phyloP scores from a whole-genome alignment of 2,888 invertebrate genomes.

The Agrenia bidenticulata region DNA sequence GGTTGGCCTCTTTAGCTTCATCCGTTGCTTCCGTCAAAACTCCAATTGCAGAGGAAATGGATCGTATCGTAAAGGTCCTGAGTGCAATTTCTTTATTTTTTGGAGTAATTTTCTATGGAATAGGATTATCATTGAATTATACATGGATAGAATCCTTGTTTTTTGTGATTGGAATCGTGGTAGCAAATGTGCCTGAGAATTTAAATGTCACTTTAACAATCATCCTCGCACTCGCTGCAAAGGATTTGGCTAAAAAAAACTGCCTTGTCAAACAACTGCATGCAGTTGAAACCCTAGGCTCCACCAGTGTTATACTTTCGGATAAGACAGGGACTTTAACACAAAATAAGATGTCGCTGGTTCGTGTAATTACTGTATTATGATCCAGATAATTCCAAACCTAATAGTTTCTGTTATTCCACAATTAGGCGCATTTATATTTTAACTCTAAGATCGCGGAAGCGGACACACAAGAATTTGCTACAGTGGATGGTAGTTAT shows the following conservation, averaged over 20 bases:
- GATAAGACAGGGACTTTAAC: constrained; percentile 44
- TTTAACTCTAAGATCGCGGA: constrained; percentile 17
- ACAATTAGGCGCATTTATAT: constrained; percentile 21
- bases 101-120: constrained; percentile 15
- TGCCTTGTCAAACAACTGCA: constrained; percentile 38
- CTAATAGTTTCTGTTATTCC: too few species aligned
- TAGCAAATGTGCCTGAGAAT: constrained; percentile 43
- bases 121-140: constrained; percentile 18
- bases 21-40: not conserved
- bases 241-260: constrained; percentile 40
- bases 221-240: constrained; percentile 38
- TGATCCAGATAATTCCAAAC: too few species aligned
- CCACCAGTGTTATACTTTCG: constrained; percentile 34
- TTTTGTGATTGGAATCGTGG: constrained; percentile 30
- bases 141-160: constrained; percentile 17
- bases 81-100: constrained; percentile 17
- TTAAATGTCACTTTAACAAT: constrained; percentile 36
- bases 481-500: constrained; percentile 11
- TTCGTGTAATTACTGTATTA: too few species aligned
- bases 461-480: constrained; percentile 20
- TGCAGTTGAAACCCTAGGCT: constrained; percentile 40
- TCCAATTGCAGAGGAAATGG: constrained; percentile 22
- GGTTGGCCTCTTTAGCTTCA: constrained; percentile 1
- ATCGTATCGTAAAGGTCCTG: constrained; percentile 13
- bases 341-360: constrained; percentile 46